phyloP scores from a whole-genome alignment of 2,113 vertebrate genomes.

The Azemiops feae region DNA sequence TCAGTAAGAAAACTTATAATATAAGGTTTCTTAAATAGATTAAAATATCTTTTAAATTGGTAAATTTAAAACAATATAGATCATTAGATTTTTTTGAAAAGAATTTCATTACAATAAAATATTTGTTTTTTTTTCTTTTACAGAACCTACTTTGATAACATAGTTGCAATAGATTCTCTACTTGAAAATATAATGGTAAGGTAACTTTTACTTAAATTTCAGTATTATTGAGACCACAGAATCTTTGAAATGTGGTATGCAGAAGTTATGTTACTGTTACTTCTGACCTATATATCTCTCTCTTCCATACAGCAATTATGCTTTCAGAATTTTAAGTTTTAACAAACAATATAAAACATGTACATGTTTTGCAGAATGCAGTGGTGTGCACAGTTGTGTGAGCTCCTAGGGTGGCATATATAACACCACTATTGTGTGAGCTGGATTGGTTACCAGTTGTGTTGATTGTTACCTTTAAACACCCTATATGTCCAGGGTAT shows the following conservation, averaged over 20 bases:
- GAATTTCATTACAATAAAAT: slow-evolving; percentile 27
- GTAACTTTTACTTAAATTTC: slow-evolving; percentile 12
- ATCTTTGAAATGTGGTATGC: neutral
- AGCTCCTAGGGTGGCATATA: no score
- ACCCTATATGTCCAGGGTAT: no score
- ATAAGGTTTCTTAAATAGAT: neutral
- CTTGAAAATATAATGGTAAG: slow-evolving; percentile 99
- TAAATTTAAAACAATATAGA: neutral
- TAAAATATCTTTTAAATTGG: neutral
- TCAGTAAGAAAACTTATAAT: neutral
- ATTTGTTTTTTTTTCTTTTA: slow-evolving; percentile 59
- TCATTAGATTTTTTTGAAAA: neutral
- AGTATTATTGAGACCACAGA: neutral
- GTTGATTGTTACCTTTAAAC: no score
- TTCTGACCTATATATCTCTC: neutral
- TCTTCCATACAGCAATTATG: slow-evolving; percentile 6
- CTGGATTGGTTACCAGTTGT: no score
- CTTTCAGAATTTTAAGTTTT: neutral
- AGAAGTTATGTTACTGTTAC: neutral
- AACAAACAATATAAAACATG: neutral
- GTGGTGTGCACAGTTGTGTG: no score
- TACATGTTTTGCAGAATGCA: neutral
- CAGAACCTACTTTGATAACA: slow-evolving; percentile 99
- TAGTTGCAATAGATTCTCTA: slow-evolving; percentile 99
- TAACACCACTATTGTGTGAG: no score